Evolutionary conservation across 2,888 invertebrate species (phyloP).

Genomic region (Bibio marci): DNA sequence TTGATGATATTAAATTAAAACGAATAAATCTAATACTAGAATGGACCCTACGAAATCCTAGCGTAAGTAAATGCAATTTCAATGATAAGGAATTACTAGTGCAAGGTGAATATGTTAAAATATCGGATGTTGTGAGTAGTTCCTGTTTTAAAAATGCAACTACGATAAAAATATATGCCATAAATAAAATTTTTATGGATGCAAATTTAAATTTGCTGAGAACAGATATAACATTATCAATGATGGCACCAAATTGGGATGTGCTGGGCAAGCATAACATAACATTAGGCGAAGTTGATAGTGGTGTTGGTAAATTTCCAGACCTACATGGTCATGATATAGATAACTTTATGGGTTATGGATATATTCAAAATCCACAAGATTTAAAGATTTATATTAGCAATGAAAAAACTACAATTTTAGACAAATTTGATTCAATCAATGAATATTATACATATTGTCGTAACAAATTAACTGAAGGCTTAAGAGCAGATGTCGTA

Average conservation of each 20-base stretch:
- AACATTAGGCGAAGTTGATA: not conserved
- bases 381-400: not conserved
- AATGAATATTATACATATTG: not conserved
- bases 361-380: not conserved
- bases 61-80: not conserved
- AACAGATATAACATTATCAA: not conserved
- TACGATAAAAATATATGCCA: constrained; percentile 3
- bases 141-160: not conserved
- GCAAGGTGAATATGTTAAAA: not conserved
- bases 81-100: not conserved
- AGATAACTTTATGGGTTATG: constrained; percentile 5
- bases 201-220: not conserved
- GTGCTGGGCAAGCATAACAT: not conserved
- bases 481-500: not conserved
- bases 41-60: not conserved
- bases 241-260: constrained; percentile 6
- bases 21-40: not conserved
- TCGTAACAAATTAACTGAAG: not conserved
- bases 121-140: not conserved
- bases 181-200: constrained; percentile 7
- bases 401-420: not conserved
- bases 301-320: not conserved
- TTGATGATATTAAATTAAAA: not conserved
- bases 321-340: not conserved
- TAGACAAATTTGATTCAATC: not conserved